These are phyloP conservation scores for Rhynchophorus ferrugineus DNA, from an alignment of 1,140 invertebrate species.

Conservation along the genomic window DNA sequence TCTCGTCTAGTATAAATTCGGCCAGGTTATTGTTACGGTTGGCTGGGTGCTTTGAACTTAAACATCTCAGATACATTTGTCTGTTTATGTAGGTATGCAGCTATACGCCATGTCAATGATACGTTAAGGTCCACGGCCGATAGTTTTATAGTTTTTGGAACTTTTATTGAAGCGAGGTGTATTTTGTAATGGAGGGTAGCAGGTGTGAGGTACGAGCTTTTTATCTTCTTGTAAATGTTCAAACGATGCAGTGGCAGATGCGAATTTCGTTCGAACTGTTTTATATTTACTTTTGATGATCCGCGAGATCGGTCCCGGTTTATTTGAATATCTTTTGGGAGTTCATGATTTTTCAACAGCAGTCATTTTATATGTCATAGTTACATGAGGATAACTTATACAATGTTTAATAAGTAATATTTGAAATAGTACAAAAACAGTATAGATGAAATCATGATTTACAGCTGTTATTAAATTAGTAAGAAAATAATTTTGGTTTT, in stretches of 20 bases:
- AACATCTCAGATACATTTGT: constrained; percentile 9
- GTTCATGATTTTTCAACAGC: too few relatives aligned
- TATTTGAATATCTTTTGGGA: not conserved
- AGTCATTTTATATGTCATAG: too few relatives aligned
- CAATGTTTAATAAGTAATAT: too few relatives aligned
- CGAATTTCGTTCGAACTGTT: constrained; percentile 8
- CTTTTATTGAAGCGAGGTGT: constrained; percentile 15
- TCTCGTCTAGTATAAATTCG: constrained; percentile 7
- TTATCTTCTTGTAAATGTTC: constrained; percentile 15
- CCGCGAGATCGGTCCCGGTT: not conserved
- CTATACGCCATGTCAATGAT: constrained; percentile 14
- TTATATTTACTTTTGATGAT: constrained; percentile 9
- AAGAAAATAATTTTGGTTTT: too few relatives aligned
- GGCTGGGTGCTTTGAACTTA: constrained; percentile 11
- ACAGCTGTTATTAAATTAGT: too few relatives aligned
- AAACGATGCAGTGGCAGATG: constrained; percentile 15
- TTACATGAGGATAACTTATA: too few relatives aligned
- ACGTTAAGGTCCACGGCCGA: constrained; percentile 16
- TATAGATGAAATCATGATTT: too few relatives aligned
- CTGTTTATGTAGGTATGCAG: constrained; percentile 13
- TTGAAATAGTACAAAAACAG: too few relatives aligned
- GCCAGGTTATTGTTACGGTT: constrained; percentile 13
- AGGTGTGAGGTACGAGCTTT: constrained; percentile 20
- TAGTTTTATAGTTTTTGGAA: constrained; percentile 13
- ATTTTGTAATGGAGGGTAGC: constrained; percentile 20